A percentile compares a stretch with the other conserved stretches of the same genome.
phyloP scores from a whole-genome alignment of 64 coral and sea anemone species.

The Hydrozoanthus tunicans region DNA sequence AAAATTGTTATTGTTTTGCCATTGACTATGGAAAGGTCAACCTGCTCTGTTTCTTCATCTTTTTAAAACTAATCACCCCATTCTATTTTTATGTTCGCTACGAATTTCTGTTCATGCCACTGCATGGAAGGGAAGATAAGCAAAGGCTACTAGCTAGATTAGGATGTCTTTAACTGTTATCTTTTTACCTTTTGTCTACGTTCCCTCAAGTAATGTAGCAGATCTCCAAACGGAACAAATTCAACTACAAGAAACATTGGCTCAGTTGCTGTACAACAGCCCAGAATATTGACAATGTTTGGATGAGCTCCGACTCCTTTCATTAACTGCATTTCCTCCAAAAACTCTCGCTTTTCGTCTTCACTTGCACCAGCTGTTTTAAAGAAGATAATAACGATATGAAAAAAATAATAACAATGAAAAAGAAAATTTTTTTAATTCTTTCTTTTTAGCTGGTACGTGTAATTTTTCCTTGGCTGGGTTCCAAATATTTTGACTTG shows the following conservation, averaged over 20 bases:
- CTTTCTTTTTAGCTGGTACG: too few species aligned
- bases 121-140: too few species aligned
- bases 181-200: conserved; percentile 72
- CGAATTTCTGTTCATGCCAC: too few species aligned
- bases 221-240: conserved; percentile 77
- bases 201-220: conserved; percentile 79
- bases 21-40: too few species aligned
- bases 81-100: too few species aligned
- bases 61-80: too few species aligned
- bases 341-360: conserved; percentile 72
- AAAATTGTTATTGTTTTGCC: too few species aligned
- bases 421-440: too few species aligned
- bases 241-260: conserved; percentile 89
- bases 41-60: too few species aligned
- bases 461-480: too few species aligned
- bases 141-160: too few species aligned
- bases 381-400: neutral
- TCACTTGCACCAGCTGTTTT: conserved; percentile 54
- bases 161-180: neutral
- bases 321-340: conserved; percentile 90
- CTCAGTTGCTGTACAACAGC: conserved; percentile 73
- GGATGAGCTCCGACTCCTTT: conserved; percentile 83
- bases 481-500: too few species aligned
- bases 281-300: conserved; percentile 92
- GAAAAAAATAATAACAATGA: neutral